A percentile compares a stretch with the other conserved stretches of the same genome.
Evolutionary conservation across 2,797 vertebrate genomes (phyloP).

Genomic region (Mormyrus hasselquistii): DNA sequence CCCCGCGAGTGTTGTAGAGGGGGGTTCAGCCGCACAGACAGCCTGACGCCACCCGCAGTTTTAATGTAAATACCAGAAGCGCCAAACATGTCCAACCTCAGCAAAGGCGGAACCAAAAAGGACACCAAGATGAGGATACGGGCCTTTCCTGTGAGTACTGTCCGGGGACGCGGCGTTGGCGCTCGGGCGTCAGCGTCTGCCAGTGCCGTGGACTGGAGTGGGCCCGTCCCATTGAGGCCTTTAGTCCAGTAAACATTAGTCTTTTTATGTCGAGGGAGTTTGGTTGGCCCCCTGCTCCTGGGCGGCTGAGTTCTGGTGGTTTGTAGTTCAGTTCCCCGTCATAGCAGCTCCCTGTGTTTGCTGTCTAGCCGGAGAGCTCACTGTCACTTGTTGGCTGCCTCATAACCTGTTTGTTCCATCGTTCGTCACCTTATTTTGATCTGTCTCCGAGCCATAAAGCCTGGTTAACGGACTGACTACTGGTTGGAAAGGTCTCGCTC

Average conservation of each 20-base stretch:
- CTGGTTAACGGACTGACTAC: background rate
- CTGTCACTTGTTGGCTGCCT: constrained; percentile 12
- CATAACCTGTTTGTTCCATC: background rate
- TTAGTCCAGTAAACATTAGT: constrained; percentile 12
- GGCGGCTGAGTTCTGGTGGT: background rate
- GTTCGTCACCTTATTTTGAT: background rate
- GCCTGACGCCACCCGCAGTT: constrained; percentile 47
- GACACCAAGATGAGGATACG: constrained; percentile 99
- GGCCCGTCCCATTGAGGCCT: constrained; percentile 14
- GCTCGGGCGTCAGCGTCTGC: constrained; percentile 38
- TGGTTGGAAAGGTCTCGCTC: background rate
- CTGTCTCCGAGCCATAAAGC: background rate
- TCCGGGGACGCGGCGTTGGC: constrained; percentile 40
- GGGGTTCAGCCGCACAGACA: constrained; percentile 39
- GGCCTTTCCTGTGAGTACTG: constrained; percentile 90
- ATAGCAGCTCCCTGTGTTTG: background rate
- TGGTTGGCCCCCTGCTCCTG: constrained; percentile 18
- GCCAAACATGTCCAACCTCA: constrained; percentile 91
- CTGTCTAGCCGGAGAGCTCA: background rate
- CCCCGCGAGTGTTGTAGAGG: constrained; percentile 56
- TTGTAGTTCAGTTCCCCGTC: constrained; percentile 22
- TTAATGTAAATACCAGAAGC: constrained; percentile 68
- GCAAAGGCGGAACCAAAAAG: constrained; percentile 95
- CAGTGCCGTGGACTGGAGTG: constrained; percentile 47
- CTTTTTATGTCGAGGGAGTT: background rate